Evolutionary conservation across 2,888 invertebrate species (phyloP).

Genomic region (Graphium colonna): DNA sequence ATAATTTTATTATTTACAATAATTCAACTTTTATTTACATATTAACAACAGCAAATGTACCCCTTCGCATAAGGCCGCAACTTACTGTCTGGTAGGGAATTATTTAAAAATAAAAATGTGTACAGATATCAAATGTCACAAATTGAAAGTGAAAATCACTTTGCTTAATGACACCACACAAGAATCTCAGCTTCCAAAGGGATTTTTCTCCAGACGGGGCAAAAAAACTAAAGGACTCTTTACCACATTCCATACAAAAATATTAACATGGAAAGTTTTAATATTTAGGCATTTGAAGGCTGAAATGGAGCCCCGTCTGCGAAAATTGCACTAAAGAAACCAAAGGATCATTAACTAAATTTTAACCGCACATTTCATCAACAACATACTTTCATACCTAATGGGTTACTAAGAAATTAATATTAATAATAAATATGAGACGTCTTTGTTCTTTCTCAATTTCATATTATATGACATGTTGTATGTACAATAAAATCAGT

Average conservation of each 20-base stretch:
- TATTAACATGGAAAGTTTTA: constrained; percentile 44
- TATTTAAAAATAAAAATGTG: constrained; percentile 48
- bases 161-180: not conserved
- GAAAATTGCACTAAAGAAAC: constrained; percentile 25
- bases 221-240: not conserved
- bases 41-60: constrained; percentile 75
- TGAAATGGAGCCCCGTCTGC: constrained; percentile 40
- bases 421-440: constrained; percentile 72
- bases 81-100: constrained; percentile 62
- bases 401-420: constrained; percentile 52
- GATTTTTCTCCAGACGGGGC: constrained; percentile 8
- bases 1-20: constrained; percentile 78
- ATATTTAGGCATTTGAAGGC: constrained; percentile 44
- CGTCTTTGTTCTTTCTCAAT: constrained; percentile 67
- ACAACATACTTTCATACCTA: constrained; percentile 57
- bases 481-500: constrained; percentile 73
- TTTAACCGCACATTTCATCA: constrained; percentile 56
- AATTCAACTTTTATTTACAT: constrained; percentile 79
- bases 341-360: constrained; percentile 47
- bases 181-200: not conserved
- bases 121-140: constrained; percentile 38
- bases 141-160: constrained; percentile 28
- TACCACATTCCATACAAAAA: constrained; percentile 36
- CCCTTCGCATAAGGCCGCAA: constrained; percentile 62
- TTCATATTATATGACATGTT: constrained; percentile 49